Evolutionary conservation across 1,140 invertebrate genomes (phyloP), one percentile per base, ranked within the genome.

Genomic region (Drosophila murphyi): DNA sequence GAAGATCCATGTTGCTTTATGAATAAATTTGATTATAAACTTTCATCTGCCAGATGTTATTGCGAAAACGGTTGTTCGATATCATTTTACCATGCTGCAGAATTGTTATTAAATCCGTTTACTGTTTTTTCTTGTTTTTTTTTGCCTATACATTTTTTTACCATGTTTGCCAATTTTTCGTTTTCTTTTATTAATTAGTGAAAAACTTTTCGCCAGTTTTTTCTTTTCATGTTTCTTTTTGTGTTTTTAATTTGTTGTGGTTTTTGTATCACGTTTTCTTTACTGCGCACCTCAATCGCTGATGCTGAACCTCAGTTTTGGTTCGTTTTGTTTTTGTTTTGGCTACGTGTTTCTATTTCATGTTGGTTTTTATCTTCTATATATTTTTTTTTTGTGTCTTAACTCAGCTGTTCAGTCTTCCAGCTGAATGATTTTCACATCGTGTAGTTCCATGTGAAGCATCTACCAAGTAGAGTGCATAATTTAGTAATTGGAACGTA

Each of bases 401-500:
- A 28, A 57, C 72, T 69, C 31, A 57, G 79, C 62, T 90, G 82
- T 82, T 83, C 87, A 90, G 69, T 90, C 87, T 90, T 90, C 87
- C 87, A 90, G 88, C 77, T 90, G 71, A 91, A 87, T 82, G 88
- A 73, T 70, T 90, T 88, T 74, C 73, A 69, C 83, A 87, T 80
- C 72, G 12, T 52, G 55, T 51, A 60, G 65, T 56, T 74, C 29
- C 64, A 62, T 69, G 62, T 60, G 52, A 37, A 52, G 51, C 56
- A 55, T 51, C 65, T 72, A 50, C 72, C 72, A 83, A 85, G 74
- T 89, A 73, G 80, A 82, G 67, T 82, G 82, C 70, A 90, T 90
- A 82, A 82, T 80, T 83, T 69, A 73, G 76, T 80, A 90, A 90
- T 90, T 90, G 87, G 87, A 90, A 90, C 87, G 87, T 91, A 90